Base-by-base conservation (phyloP, 2,888 invertebrate species). In the Chirona hameri region DNA sequence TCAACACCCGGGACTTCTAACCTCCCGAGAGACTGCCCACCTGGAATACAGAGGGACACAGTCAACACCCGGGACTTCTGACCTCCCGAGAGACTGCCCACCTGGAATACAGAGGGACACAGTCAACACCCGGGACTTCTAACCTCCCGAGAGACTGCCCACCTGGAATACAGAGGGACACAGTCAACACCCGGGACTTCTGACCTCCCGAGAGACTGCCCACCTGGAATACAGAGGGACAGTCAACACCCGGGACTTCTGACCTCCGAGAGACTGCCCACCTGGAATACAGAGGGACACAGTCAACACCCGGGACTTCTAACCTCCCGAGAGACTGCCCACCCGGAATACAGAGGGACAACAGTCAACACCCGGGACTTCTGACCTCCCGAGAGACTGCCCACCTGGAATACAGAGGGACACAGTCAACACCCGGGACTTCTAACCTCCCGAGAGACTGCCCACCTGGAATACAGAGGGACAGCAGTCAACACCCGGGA, bases 401-500 rank as follows among this genome's bases (percentile, higher is more conserved):
- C 94, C 81, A 99, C 95, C 18, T 95, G 94, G 1, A 12, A 97
- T 94, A 87, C 97, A 96, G 95, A 99, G 96, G 84, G 94, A n/a
- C n/a, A n/a, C 91, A 0, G 99, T 94, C 88, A 99, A 97, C 18
- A 99, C 97, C 82, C 99, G 90, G 0, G 98, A 98, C 89, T 99
- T 99, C 89, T 99, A 99, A 48, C 99, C 99, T 88, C 99, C 99
- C 0, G 98, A 99, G 81, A 99, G 90, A 87, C 96, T 97, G 83
- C 92, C 94, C 81, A 99, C 95, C 18, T 95, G 94, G 88, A 98
- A 96, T 83, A 97, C 88, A 0, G 98, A 98, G 84, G 98, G 90
- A 88, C 98, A 97, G 0, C 99, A 24, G 60, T 18, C 18, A 60
- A 60, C 55, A 55, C 55, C 15, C 3, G 55, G 7, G 55, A 55